Evolutionary conservation across 1,140 invertebrate species (phyloP).

Genomic region (Drosophila serrata): DNA sequence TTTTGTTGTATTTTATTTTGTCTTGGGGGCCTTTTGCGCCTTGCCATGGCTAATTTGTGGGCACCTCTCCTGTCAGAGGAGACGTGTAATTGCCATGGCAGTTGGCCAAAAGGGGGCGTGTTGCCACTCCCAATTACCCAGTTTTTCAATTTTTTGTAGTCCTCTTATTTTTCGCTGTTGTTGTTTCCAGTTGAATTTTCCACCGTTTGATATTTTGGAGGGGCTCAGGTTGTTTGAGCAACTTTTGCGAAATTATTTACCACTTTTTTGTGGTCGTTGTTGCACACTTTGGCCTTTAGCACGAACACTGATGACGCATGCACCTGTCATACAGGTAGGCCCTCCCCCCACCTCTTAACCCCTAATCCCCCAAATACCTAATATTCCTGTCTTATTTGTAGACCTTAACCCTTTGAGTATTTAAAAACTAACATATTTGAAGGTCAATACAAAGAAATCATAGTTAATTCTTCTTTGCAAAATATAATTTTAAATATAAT

Average conservation of each 20-base stretch:
- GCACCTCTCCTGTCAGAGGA: conserved; percentile 73
- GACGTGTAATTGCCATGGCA: conserved; percentile 61
- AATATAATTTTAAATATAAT: not conserved
- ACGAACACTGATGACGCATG: conserved; percentile 60
- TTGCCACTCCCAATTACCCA: conserved; percentile 74
- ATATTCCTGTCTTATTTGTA: not conserved
- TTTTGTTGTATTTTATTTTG: conserved; percentile 22
- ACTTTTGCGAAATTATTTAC: conserved; percentile 79
- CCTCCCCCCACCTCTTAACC: not conserved
- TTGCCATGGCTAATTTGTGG: conserved; percentile 72
- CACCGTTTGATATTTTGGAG: conserved; percentile 73
- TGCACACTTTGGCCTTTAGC: conserved; percentile 72
- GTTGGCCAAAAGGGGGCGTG: conserved; percentile 49
- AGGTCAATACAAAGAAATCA: not conserved
- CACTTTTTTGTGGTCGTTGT: conserved; percentile 56
- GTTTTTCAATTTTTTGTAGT: conserved; percentile 41
- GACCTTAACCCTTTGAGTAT: conserved; percentile 3
- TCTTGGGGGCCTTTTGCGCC: conserved; percentile 31
- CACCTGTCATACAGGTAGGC: conserved; percentile 52
- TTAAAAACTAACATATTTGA: not conserved
- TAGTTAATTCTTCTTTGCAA: not conserved
- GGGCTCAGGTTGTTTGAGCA: conserved; percentile 73
- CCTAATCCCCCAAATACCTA: not conserved
- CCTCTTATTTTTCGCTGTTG: conserved; percentile 9
- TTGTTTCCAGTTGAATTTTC: conserved; percentile 28